These are phyloP conservation scores for Sebastes cheni DNA, from an alignment of 2,797 vertebrate species.

Conservation along the genomic window DNA sequence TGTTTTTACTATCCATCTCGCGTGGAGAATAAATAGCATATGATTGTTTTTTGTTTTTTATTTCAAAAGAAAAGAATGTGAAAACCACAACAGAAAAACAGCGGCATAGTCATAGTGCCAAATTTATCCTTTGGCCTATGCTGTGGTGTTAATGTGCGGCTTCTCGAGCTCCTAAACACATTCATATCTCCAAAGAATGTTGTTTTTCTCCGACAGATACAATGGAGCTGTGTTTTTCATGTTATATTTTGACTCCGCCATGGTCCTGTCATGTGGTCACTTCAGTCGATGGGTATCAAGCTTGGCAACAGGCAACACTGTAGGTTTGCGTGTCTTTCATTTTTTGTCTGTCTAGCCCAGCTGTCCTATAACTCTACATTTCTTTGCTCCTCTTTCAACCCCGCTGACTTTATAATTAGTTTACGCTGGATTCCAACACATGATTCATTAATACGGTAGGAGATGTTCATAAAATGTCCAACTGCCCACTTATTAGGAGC, in stretches of 20 bases:
- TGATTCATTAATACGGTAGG: neutral
- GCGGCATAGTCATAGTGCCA: conserved; percentile 48
- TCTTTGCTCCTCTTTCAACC: conserved; percentile 9
- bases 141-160: conserved; percentile 73
- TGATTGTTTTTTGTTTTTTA: conserved; percentile 43
- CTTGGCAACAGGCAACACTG: conserved; percentile 47
- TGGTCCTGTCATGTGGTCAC: conserved; percentile 60
- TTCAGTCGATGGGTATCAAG: conserved; percentile 52
- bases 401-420: neutral
- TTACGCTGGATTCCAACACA: neutral
- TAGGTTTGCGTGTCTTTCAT: conserved; percentile 23
- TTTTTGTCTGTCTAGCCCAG: neutral
- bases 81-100: conserved; percentile 68
- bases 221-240: conserved; percentile 67
- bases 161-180: conserved; percentile 75
- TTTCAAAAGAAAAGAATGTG: conserved; percentile 55
- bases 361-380: neutral
- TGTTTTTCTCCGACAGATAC: conserved; percentile 70
- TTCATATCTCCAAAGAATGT: conserved; percentile 73
- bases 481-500: neutral
- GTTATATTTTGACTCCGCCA: conserved; percentile 54
- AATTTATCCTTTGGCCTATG: conserved; percentile 58
- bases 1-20: conserved; percentile 68
- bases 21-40: conserved; percentile 63
- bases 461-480: neutral